These are phyloP conservation scores for Astreopora myriophthalma DNA, from an alignment of 64 coral and sea anemone species.

Conservation along the genomic window DNA sequence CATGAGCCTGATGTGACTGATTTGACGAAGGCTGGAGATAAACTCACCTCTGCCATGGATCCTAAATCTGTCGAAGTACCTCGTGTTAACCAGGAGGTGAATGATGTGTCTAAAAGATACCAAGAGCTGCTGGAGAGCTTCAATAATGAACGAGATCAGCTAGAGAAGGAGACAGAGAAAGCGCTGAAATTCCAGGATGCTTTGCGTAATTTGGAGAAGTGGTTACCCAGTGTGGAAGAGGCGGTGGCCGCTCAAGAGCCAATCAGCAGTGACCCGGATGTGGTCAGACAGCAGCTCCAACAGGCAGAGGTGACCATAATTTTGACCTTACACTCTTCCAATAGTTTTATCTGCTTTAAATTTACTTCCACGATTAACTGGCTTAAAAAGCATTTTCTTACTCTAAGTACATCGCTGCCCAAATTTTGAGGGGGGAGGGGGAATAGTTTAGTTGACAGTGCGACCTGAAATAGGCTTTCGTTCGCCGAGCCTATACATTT, in stretches of 20 bases:
- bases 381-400: not conserved
- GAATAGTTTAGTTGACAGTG: too few relatives aligned
- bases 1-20: conserved; percentile 65
- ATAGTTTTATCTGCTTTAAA: not conserved
- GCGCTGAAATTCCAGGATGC: conserved; percentile 90
- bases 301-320: conserved; percentile 73
- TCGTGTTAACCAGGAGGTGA: conserved; percentile 70
- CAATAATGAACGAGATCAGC: conserved; percentile 54
- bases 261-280: conserved; percentile 88
- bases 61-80: conserved; percentile 69
- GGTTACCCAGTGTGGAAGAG: conserved; percentile 81
- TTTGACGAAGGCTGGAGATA: conserved; percentile 42
- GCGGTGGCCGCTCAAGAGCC: conserved; percentile 73
- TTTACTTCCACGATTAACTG: not conserved
- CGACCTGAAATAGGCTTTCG: too few relatives aligned
- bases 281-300: conserved; percentile 84
- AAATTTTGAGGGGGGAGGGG: too few relatives aligned
- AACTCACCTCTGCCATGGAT: conserved; percentile 60
- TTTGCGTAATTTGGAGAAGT: conserved; percentile 72
- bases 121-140: conserved; percentile 66
- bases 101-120: conserved; percentile 57
- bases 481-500: too few relatives aligned
- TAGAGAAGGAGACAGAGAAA: conserved; percentile 75
- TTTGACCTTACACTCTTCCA: too few relatives aligned
- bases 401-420: not conserved